Conservation (phyloP, 2,113 vertebrate species). For the Limanda limanda region DNA sequence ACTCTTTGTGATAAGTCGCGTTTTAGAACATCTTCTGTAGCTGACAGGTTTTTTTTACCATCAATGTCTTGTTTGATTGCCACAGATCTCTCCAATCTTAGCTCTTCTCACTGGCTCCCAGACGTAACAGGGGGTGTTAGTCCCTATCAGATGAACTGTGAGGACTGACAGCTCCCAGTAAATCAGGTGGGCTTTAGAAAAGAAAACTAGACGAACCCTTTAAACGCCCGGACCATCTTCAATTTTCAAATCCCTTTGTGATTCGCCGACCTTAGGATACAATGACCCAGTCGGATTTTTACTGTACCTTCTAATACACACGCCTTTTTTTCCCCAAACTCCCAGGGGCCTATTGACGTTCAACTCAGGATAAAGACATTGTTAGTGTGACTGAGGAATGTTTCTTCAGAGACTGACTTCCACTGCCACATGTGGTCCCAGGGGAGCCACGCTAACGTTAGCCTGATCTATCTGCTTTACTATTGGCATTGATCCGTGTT, state of each 20-base stretch:
- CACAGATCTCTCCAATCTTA: slow-evolving; percentile 45
- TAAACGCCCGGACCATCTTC: slow-evolving; percentile 45
- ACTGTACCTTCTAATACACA: slow-evolving; percentile 33
- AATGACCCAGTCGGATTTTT: slow-evolving; percentile 43
- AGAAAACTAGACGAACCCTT: slow-evolving; percentile 46
- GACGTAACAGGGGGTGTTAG: slow-evolving; percentile 42
- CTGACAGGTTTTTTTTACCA: background rate
- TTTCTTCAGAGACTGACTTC: slow-evolving; percentile 59
- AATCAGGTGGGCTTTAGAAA: slow-evolving; percentile 51
- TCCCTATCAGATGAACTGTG: slow-evolving; percentile 38
- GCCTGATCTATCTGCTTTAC: slow-evolving; percentile 63
- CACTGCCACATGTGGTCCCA: slow-evolving; percentile 36
- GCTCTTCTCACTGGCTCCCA: slow-evolving; percentile 3
- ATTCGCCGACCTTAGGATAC: slow-evolving; percentile 46
- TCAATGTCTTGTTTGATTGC: slow-evolving; percentile 29
- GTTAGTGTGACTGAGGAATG: slow-evolving; percentile 66
- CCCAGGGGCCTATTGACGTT: slow-evolving; percentile 38
- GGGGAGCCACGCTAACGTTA: slow-evolving; percentile 38
- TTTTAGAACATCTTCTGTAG: background rate
- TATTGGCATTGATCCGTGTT: slow-evolving; percentile 74
- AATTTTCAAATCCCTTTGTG: slow-evolving; percentile 51
- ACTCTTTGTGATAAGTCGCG: background rate
- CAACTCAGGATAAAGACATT: slow-evolving; percentile 61
- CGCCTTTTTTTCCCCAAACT: slow-evolving; percentile 27
- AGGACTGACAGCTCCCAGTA: slow-evolving; percentile 40